Conservation (phyloP, 2,113 vertebrate species). For the Thinocorus orbignyianus region DNA sequence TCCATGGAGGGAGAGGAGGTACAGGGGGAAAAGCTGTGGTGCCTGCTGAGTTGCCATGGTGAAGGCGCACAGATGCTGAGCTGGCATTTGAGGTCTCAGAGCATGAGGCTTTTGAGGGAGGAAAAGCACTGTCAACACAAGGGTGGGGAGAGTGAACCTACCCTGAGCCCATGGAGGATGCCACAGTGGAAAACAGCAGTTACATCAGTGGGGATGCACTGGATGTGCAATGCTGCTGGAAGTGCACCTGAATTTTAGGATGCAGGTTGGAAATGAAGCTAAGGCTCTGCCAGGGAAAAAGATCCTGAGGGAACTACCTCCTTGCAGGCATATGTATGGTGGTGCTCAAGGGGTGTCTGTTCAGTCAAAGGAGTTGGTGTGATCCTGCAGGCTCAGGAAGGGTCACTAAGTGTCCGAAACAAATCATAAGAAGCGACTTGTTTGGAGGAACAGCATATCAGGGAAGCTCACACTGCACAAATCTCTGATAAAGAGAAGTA, state of each 20-base stretch:
- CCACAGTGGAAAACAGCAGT: neutral
- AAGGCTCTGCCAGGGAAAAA: neutral
- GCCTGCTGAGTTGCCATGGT: neutral
- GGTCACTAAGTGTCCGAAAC: neutral
- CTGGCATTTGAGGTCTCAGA: neutral
- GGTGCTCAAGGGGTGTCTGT: neutral
- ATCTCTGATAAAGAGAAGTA: neutral
- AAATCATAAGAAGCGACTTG: fast-evolving
- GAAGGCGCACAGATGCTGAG: neutral
- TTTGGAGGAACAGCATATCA: neutral
- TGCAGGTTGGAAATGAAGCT: neutral
- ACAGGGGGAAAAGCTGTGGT: neutral
- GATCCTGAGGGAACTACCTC: neutral
- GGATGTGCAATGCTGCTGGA: neutral
- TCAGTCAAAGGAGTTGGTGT: neutral
- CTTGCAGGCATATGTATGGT: neutral
- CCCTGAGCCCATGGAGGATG: too few species aligned
- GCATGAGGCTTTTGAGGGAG: neutral
- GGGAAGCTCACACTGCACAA: neutral
- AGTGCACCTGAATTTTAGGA: neutral
- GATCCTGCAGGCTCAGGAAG: neutral
- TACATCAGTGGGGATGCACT: neutral
- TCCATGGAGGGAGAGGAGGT: neutral
- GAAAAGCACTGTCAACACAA: neutral
- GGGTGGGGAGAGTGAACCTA: neutral